Evolutionary conservation across 2,888 invertebrate genomes (phyloP), one percentile per base, ranked within the genome.

Genomic region (Ormia ochracea): DNA sequence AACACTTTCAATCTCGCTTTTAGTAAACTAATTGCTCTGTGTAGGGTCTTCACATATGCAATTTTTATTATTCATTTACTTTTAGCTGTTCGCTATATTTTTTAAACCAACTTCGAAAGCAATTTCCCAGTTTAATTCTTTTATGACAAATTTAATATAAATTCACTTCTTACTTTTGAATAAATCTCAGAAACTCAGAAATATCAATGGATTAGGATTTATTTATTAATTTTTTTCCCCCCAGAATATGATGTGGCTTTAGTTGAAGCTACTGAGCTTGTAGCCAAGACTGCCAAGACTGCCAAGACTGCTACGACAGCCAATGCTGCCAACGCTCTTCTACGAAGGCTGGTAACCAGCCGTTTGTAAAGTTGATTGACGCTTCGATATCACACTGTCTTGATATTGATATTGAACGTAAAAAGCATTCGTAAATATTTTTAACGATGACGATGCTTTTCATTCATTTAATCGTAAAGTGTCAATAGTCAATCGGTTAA

Each of bases 401-500:
- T 76, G 80, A 80, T 80, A 80, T 68, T 76, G 80, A 72, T 73
- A 80, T 72, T 72, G 74, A 65, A 66, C 28, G 58, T 52, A 41
- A 28, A 61, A 65, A 41, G 12, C 26, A 17, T 21, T 65, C 28
- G 43, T 56, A 72, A 73, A 73, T 76, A 72, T 72, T 72, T 80
- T 75, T 76, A 80, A 80, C 72, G 76, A 76, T 80, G 80, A 76
- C 76, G 80, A 76, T 56, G 76, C 76, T 76, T 80, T 80, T 80
- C 68, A 80, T 76, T 73, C 80, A 72, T 45, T 73, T 80, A 80
- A 80, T 80, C 80, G 80, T 80, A 80, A 80, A 80, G 76, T 80
- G 80, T 80, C 80, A 80, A 80, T 76, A 80, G 76, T 73, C 80
- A 76, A 80, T 76, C 80, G 80, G 76, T 76, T 80, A 80, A 76